Evolutionary conservation across 2,113 vertebrate genomes (phyloP).

Genomic region (Hippocampus guttulatus): DNA sequence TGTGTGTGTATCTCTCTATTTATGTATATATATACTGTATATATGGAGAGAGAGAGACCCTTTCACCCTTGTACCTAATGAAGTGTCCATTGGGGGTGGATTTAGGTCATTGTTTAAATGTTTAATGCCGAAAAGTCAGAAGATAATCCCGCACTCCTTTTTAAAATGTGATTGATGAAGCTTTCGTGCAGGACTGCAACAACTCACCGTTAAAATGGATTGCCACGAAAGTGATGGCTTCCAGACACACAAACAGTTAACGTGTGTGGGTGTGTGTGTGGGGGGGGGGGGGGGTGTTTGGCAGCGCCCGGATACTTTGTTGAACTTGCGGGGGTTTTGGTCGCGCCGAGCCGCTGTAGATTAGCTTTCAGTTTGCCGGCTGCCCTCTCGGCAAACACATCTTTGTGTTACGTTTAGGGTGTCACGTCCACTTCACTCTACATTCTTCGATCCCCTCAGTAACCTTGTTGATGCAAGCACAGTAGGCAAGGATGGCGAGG

Average conservation of each 20-base stretch:
- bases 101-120: not conserved
- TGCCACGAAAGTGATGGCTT: conserved; percentile 30
- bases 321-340: conserved; percentile 41
- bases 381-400: conserved; percentile 13
- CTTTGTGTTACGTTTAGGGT: not conserved
- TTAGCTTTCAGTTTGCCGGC: conserved; percentile 18
- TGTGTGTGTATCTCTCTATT: too few species aligned
- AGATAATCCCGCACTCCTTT: not conserved
- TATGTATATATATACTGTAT: too few species aligned
- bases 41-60: too few species aligned
- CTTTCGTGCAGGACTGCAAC: conserved; percentile 24
- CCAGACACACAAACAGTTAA: conserved; percentile 30
- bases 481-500: not conserved
- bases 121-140: not conserved
- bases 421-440: conserved; percentile 13
- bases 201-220: conserved; percentile 28
- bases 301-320: conserved; percentile 44
- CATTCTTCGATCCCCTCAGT: conserved; percentile 38
- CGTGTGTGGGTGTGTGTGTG: not conserved
- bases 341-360: conserved; percentile 30
- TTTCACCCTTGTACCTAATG: not conserved
- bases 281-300: conserved; percentile 33
- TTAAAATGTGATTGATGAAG: conserved; percentile 17
- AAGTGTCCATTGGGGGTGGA: not conserved
- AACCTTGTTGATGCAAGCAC: conserved; percentile 25